phyloP scores from a whole-genome alignment of 2,888 invertebrate genomes.

The Lathronympha strigana region DNA sequence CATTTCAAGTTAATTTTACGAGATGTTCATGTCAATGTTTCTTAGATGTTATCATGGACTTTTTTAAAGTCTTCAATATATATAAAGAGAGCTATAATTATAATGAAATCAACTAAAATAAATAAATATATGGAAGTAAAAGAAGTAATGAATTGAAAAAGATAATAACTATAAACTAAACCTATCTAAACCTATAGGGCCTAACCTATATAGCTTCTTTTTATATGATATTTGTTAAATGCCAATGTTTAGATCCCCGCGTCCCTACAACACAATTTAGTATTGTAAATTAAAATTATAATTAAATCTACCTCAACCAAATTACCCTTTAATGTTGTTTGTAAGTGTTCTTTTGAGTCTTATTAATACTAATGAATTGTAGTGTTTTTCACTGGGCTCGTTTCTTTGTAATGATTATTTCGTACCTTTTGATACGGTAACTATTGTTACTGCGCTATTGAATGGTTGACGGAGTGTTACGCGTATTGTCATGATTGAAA shows the following conservation, averaged over 20 bases:
- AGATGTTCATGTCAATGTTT: no score
- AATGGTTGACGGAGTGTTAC: slow-evolving; percentile 70
- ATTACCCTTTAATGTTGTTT: slow-evolving; percentile 81
- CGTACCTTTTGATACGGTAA: slow-evolving; percentile 82
- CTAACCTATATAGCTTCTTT: no score
- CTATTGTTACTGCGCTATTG: slow-evolving; percentile 81
- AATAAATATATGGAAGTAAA: no score
- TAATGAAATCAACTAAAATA: no score
- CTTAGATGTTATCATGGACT: no score
- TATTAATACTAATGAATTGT: slow-evolving; percentile 76
- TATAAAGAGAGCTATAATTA: no score
- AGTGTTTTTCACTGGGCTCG: slow-evolving; percentile 66
- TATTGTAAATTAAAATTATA: slow-evolving; percentile 60
- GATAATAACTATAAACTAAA: no score
- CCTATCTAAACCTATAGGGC: no score
- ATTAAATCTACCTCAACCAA: slow-evolving; percentile 83
- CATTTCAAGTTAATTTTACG: no score
- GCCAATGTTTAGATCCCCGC: slow-evolving; percentile 39
- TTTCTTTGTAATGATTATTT: slow-evolving; percentile 69
- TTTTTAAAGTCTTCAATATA: no score
- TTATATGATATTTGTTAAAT: no score
- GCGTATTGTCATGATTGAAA: slow-evolving; percentile 72
- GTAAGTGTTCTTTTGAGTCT: slow-evolving; percentile 82
- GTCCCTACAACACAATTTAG: slow-evolving; percentile 57
- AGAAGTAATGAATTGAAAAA: no score